Evolutionary conservation across 2,797 vertebrate genomes (phyloP), one percentile per base, ranked within the genome.

Genomic region (Sebastes itinus): DNA sequence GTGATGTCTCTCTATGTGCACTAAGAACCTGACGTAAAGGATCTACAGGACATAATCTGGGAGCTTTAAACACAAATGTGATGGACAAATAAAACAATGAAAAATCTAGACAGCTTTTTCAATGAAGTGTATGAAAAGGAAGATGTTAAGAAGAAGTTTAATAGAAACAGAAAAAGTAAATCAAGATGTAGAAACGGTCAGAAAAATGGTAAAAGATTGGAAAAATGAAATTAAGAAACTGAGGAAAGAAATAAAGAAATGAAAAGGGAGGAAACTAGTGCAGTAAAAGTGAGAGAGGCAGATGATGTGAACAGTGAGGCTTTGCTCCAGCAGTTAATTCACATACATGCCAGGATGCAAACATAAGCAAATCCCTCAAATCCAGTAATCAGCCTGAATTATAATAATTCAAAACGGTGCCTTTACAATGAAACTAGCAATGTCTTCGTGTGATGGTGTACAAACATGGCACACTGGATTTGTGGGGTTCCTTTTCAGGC

Each of bases 281-380:
- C 3, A 23, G 55, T 65, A 28, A 61, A 74, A 63, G 72, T 56
- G 66, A 78, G 18, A 80, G 30, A 72, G 23, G 32, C 55, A 85
- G 71, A 84, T 62, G 60, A 88, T 73, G 64, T 63, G 33, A 86
- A 70, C 27, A 74, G 27, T 83, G 49, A 76, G 70, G 86, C 85
- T 83, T 91, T 85, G 85, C 84, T 82, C 72, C 70, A 88, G 81
- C 83, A 70, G 87, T 92, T 94, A 93, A 89, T 92, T 82, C 82
- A 70, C 14, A 86, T 64, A 89, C 93, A 94, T 93, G 95, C 94
- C 70, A 88, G 75, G 76, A 92, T 90, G 90, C 93, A 92, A 84
- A 77, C 62, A 78, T 35, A 79, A 83, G 66, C 69, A 81, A 76
- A 81, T 65, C 75, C 83, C 82, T 82, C 84, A 93, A 90, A 93